Base-by-base conservation (phyloP, 2,113 vertebrate species). In the Larimichthys crocea region DNA sequence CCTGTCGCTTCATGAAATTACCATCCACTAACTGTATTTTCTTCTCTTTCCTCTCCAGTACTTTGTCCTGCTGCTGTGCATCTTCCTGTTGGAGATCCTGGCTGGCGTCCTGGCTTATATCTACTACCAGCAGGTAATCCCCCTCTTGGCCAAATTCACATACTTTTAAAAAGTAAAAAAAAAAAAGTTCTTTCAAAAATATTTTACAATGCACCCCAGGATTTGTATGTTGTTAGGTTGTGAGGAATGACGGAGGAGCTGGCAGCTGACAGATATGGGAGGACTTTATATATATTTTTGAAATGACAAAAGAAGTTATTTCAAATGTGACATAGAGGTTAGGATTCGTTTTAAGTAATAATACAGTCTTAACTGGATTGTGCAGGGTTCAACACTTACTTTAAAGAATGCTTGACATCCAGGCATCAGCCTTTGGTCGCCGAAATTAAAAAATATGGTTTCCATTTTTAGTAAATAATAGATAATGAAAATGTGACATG, bases 81-180 rank as follows among this genome's bases (percentile, higher is more conserved):
- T 99, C 88, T 99, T 99, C 81, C 95, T 99, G n/a, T 91, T 99
- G 95, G 98, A 99, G 94, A 93, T 99, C 87, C 94, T 99, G 69
- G 97, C 98, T 19, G 97, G 98, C 10, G 84, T 97, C 84, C 92
- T 99, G 93, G 98, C 98, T 26, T 99, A 98, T 57, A 96, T 99
- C 92, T 99, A 99, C 90, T 98, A 99, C 86, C 98, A 98, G 89
- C 97, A 99, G 98, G 98, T 99, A 93, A 92, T n/a, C 4, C 19
- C 15, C 2, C 26, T 49, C n/a, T 49, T 10, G 0, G 17, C 10
- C 40, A 35, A 5, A 35, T 2, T 40, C 35, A 40, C 35, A 2
- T 40, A 8, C 35, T 40, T 40, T 35, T 8, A 35, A 26, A 52
- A 52, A 20, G 2, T 15, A 15, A 20, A 48, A 22, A 8, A 55